phyloP scores from a whole-genome alignment of 2,113 vertebrate genomes.

The Lepus timidus region DNA sequence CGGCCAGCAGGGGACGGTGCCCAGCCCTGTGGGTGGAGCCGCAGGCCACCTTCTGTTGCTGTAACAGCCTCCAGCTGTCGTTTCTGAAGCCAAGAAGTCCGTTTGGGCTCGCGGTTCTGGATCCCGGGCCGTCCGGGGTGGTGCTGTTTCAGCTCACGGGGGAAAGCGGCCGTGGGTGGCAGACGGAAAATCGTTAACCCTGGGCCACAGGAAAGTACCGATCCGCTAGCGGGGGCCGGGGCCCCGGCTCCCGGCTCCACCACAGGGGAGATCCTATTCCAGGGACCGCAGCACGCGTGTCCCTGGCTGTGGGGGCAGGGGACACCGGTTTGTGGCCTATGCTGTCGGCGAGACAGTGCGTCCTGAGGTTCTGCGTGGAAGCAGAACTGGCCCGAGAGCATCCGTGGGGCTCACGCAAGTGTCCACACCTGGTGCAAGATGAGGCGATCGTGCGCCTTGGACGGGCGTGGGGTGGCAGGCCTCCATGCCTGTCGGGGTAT shows the following conservation, averaged over 20 bases:
- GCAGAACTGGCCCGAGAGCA: too few relatives aligned
- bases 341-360: too few relatives aligned
- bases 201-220: too few relatives aligned
- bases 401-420: background rate
- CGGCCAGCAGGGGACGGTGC: too few relatives aligned
- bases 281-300: too few relatives aligned
- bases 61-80: background rate
- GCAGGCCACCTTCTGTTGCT: background rate
- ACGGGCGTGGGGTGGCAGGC: background rate
- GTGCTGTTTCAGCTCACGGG: background rate
- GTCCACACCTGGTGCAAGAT: background rate
- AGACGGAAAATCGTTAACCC: too few relatives aligned
- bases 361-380: background rate
- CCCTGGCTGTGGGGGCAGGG: background rate
- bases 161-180: background rate
- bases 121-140: background rate
- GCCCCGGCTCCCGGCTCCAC: too few relatives aligned
- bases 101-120: background rate
- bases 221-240: too few relatives aligned
- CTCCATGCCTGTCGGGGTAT: background rate
- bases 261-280: too few relatives aligned
- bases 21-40: background rate
- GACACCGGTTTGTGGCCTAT: background rate
- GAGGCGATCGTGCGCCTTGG: background rate
- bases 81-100: background rate